Percentiles rank a stretch among this genome's conserved stretches.
Conservation (phyloP, 35 echinoderm and acorn worm species). For the Apostichopus parvimensis region DNA sequence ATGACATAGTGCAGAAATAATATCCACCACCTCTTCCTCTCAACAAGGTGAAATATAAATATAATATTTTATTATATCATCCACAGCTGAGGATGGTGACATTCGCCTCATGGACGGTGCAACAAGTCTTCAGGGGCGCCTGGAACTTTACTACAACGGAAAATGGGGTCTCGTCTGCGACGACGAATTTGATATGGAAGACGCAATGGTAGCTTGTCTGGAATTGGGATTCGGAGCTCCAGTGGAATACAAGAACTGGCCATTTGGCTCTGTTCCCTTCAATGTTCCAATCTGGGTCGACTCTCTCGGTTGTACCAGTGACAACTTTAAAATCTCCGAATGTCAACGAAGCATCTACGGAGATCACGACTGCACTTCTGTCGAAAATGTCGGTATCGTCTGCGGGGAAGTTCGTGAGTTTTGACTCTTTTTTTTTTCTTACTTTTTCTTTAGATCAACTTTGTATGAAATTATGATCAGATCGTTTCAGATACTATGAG, state of each 20-base stretch:
- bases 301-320: not conserved
- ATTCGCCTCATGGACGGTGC: conserved; percentile 20
- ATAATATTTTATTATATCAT: not conserved
- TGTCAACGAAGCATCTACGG: not conserved
- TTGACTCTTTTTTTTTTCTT: not conserved
- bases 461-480: too few relatives aligned
- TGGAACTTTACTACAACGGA: conserved; percentile 44
- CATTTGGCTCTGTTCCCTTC: not conserved
- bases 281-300: conserved; percentile 23
- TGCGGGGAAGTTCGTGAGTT: conserved; percentile 7
- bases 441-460: too few relatives aligned
- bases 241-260: conserved; percentile 1
- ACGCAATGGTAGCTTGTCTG: conserved; percentile 30
- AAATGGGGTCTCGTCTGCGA: conserved; percentile 60
- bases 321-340: not conserved
- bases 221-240: conserved; percentile 47
- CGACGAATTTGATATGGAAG: conserved; percentile 22
- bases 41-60: too few relatives aligned
- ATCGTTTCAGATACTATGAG: too few relatives aligned
- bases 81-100: conserved; percentile 39
- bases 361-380: not conserved
- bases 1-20: too few relatives aligned
- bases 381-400: conserved; percentile 42
- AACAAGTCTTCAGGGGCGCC: not conserved
- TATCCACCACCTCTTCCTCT: too few relatives aligned